A percentile compares a stretch with the other conserved stretches of the same genome.
Conservation (phyloP, 2,797 vertebrate species). For the Buceros bicornis region DNA sequence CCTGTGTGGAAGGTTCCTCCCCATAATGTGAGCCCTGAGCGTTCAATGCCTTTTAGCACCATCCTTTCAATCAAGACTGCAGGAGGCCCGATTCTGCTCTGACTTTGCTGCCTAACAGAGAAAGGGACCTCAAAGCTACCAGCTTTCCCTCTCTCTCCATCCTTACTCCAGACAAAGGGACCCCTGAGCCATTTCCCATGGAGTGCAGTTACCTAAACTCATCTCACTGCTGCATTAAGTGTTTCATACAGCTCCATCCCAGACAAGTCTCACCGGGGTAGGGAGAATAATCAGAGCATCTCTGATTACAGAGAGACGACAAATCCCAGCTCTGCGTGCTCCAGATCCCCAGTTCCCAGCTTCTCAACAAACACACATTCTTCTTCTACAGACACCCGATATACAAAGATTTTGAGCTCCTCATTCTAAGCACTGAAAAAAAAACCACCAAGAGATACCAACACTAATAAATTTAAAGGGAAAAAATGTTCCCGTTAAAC, state of each 20-base stretch:
- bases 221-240: background rate
- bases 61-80: background rate
- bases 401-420: background rate
- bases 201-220: background rate
- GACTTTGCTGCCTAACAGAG: background rate
- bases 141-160: background rate
- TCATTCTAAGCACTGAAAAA: background rate
- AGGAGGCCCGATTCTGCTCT: background rate
- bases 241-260: background rate
- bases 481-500: background rate
- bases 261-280: background rate
- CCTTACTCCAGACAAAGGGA: background rate
- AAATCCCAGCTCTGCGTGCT: background rate
- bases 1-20: background rate
- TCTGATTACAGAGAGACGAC: background rate
- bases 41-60: background rate
- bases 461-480: background rate
- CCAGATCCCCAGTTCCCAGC: background rate
- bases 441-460: background rate
- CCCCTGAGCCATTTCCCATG: background rate
- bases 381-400: background rate
- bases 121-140: background rate
- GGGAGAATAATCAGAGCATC: constrained; percentile 2
- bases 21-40: background rate
- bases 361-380: background rate